A percentile compares a stretch with the other conserved stretches of the same genome.
Evolutionary conservation across 2,888 invertebrate species (phyloP).

Genomic region (Dicycla oo): DNA sequence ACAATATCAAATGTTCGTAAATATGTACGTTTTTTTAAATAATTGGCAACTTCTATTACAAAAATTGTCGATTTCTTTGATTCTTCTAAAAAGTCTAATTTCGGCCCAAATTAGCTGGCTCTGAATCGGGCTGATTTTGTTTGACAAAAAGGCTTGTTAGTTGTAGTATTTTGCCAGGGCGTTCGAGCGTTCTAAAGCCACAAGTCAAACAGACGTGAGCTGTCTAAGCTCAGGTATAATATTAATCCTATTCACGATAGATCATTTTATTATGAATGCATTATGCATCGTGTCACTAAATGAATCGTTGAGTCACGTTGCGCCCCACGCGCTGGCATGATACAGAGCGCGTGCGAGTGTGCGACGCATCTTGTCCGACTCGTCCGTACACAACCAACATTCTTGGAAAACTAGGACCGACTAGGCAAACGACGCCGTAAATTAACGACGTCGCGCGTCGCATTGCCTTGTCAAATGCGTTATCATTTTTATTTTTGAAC

Average conservation of each 20-base stretch:
- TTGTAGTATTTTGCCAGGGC: neutral
- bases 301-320: conserved; percentile 55
- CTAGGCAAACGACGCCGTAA: conserved; percentile 32
- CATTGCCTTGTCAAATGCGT: neutral
- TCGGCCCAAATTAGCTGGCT: neutral
- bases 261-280: conserved; percentile 24
- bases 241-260: conserved; percentile 9
- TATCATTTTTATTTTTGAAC: conserved; percentile 2
- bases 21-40: neutral
- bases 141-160: neutral
- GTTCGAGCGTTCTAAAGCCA: neutral
- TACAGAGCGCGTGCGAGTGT: conserved; percentile 14
- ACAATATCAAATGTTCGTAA: neutral
- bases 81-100: neutral
- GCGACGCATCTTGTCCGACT: conserved; percentile 25
- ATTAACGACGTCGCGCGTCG: conserved; percentile 17
- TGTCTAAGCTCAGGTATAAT: conserved; percentile 4
- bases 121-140: neutral
- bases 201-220: conserved; percentile 5
- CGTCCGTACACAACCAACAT: conserved; percentile 9
- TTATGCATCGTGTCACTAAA: conserved; percentile 32
- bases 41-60: neutral
- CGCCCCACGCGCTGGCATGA: conserved; percentile 39
- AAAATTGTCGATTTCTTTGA: neutral
- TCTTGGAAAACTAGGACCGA: conserved; percentile 21